phyloP scores from a whole-genome alignment of 2,113 vertebrate species.

The Arenaria interpres region DNA sequence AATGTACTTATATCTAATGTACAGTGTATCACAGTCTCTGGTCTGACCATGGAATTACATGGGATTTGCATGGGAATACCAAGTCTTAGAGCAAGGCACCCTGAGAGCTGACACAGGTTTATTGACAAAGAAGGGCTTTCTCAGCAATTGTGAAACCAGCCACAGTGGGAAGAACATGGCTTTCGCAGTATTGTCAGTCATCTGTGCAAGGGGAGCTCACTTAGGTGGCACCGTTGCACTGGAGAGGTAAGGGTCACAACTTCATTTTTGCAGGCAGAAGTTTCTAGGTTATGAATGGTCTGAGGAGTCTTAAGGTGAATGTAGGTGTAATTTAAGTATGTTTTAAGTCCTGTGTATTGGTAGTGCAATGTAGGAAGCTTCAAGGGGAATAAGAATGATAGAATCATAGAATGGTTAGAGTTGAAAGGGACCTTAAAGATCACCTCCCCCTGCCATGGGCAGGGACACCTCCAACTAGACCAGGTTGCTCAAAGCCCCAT shows the following conservation, averaged over 20 bases:
- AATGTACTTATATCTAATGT: neutral
- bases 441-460: too few species aligned
- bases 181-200: fast-evolving
- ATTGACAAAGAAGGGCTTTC: neutral
- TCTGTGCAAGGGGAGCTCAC: fast-evolving
- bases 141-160: fast-evolving
- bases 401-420: neutral
- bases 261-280: neutral
- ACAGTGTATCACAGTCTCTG: fast-evolving
- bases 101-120: neutral
- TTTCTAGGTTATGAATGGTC: neutral
- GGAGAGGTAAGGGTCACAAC: neutral
- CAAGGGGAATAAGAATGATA: neutral
- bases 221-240: fast-evolving
- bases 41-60: neutral
- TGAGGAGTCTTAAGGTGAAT: neutral
- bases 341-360: neutral
- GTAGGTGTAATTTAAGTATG: neutral
- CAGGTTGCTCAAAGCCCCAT: too few species aligned
- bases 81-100: neutral
- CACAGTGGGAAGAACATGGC: fast-evolving
- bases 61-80: fast-evolving
- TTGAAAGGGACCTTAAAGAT: neutral
- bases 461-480: too few species aligned
- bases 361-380: neutral